Conservation (phyloP, 1,140 invertebrate species). For the Temnothorax curvispinosus region DNA sequence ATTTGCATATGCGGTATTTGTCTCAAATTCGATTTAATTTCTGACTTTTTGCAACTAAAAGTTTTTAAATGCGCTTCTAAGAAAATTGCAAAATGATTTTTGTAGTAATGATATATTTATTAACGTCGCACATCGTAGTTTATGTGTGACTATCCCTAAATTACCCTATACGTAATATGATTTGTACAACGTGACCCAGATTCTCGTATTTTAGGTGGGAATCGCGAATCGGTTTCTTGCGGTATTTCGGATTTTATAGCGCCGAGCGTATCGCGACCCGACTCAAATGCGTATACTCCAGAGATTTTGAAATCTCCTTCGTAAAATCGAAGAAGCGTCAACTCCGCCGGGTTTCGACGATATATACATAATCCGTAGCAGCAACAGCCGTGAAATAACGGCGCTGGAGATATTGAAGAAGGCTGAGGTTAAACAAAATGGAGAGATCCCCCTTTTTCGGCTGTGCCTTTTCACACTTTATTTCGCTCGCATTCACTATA, state of each 20-base stretch:
- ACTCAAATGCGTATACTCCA: slow-evolving; percentile 25
- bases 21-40: neutral
- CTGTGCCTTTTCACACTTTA: neutral
- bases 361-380: slow-evolving; percentile 49
- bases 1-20: neutral
- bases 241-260: slow-evolving; percentile 41
- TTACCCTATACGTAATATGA: neutral
- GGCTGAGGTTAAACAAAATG: slow-evolving; percentile 35
- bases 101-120: neutral
- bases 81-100: neutral
- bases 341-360: slow-evolving; percentile 24
- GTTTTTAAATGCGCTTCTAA: no score
- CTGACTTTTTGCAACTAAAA: neutral
- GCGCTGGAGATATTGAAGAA: slow-evolving; percentile 13
- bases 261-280: neutral
- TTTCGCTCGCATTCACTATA: neutral
- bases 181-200: neutral
- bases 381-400: slow-evolving; percentile 43
- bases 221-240: neutral
- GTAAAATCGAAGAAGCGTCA: slow-evolving; percentile 40
- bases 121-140: neutral
- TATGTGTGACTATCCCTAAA: neutral
- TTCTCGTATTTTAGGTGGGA: slow-evolving; percentile 6
- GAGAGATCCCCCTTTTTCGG: neutral
- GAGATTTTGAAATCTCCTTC: slow-evolving; percentile 56